A percentile compares a stretch with the other conserved stretches of the same genome.
Conservation (phyloP, 2,113 vertebrate species). For the Planiliza haematocheilus region DNA sequence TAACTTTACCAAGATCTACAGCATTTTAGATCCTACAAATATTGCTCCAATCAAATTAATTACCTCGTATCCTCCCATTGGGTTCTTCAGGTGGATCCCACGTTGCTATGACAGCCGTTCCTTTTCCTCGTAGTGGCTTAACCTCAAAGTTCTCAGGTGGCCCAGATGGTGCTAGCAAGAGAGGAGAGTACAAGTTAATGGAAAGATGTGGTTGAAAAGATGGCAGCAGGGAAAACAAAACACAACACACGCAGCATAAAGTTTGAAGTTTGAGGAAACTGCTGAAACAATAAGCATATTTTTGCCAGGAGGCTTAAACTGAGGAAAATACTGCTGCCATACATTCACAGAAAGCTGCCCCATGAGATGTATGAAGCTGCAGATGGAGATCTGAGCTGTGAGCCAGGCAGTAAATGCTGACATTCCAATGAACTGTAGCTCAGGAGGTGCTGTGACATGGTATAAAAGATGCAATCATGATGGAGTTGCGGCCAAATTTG, state of each 20-base stretch:
- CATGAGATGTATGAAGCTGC: conserved; percentile 57
- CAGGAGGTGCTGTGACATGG: conserved; percentile 55
- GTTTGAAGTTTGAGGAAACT: conserved; percentile 35
- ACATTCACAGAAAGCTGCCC: conserved; percentile 47
- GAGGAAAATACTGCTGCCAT: conserved; percentile 58
- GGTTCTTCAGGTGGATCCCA: conserved; percentile 94
- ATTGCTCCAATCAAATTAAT: conserved; percentile 5
- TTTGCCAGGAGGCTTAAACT: conserved; percentile 50
- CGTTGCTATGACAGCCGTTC: conserved; percentile 90
- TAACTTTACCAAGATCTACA: too few relatives aligned
- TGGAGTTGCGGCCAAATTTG: conserved; percentile 38
- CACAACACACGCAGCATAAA: conserved; percentile 40
- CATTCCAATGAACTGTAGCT: conserved; percentile 65
- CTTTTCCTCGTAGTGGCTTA: conserved; percentile 89
- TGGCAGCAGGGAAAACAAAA: conserved; percentile 30
- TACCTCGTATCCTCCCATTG: conserved; percentile 95
- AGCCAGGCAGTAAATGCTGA: conserved; percentile 69
- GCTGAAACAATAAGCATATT: conserved; percentile 39
- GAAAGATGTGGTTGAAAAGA: conserved; percentile 40
- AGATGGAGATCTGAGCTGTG: conserved; percentile 51
- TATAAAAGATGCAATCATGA: conserved; percentile 49
- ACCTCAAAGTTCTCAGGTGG: conserved; percentile 95
- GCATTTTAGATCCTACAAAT: too few relatives aligned
- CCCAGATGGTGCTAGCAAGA: conserved; percentile 87
- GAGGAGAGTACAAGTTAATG: conserved; percentile 50